Base-by-base conservation (phyloP, 2,113 vertebrate genomes). In the Vimba vimba region DNA sequence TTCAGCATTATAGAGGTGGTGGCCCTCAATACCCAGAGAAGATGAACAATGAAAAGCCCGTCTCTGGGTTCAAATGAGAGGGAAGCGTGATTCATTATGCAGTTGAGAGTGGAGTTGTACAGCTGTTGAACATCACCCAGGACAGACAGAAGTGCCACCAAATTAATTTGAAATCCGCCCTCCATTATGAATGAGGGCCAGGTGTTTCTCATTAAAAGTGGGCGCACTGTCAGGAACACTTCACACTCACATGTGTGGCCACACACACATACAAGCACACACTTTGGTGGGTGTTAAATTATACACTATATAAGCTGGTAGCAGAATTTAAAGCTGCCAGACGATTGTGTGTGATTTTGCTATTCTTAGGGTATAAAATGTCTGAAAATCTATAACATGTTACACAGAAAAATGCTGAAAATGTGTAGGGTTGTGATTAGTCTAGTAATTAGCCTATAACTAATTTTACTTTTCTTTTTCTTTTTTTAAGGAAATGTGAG, bases 121-220 rank as follows among this genome's bases (percentile, higher is more conserved):
- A 95, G 91, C 90, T 94, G 94, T 93, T 93, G 79, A 85, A 93
- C 92, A 94, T 92, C 89, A 89, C 90, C 90, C 89, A 73, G 90
- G 94, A 94, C 92, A 91, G 89, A 80, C 62, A 87, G 90, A 90
- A 90, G 89, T 80, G 83, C 88, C 90, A 89, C 93, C 90, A 93
- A 92, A 93, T 93, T 91, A 93, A 94, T 92, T 91, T 89, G 84
- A 93, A 92, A 93, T 94, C 91, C 90, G 86, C 90, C 90, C 92
- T 94, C 87, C 84, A 94, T 93, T 93, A 92, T 95, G 90, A 92
- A 95, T 93, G 93, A 94, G 89, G 92, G 87, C 93, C 94, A 95
- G 93, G 94, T 94, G 94, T 83, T 89, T 90, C 92, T 95, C 91
- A 93, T 95, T 94, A 94, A 93, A 93, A 89, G 87, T 84, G 84